Evolutionary conservation across 2,888 invertebrate species (phyloP), one percentile per base, ranked within the genome.

Genomic region (Tillus elongatus): DNA sequence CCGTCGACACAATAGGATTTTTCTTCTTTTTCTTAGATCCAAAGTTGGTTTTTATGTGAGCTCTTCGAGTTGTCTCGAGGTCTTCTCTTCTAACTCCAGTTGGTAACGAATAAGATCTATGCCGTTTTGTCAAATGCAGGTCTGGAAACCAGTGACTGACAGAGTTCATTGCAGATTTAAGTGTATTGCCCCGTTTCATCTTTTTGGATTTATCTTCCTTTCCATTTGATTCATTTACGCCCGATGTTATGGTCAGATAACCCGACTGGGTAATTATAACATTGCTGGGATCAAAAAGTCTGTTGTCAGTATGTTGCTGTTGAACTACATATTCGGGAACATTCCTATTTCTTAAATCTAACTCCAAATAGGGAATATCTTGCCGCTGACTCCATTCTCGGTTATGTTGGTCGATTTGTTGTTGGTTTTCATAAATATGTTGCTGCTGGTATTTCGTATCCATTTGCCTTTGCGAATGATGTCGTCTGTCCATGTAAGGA

Each of bases 131-230:
- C 35, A 89, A 67, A 60, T 87, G 83, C 42, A 82, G 66, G 59
- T 87, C 88, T 1, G 89, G 88, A 36, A 90, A 62, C 79, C 88
- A 82, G 45, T 77, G 79, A 53, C 79, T 83, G 56, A 85, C 78
- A 1, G 83, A 82, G 53, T 75, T 82, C 81, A 86, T 84, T 0
- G 85, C 85, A 30, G 81, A 79, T 64, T 84, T 84, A 37, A 84
- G 60, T 1, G 83, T 82, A 9, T 73, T 70, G 6, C 79, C 77
- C 43, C 82, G 66, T 61, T 79, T 78, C 16, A 79, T 73, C 58
- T 82, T 83, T 58, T 81, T 62, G 39, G 71, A 63, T 54, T 79
- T 80, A 24, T 74, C 74, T 30, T 67, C 66, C 14, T 59, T 58
- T 10, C 39, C 43, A 4, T 52, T 44, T 6, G 66, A 61, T 35